These are phyloP conservation scores for Trachymyrmex cornetzi DNA, from an alignment of 1,140 invertebrate species.

Conservation along the genomic window DNA sequence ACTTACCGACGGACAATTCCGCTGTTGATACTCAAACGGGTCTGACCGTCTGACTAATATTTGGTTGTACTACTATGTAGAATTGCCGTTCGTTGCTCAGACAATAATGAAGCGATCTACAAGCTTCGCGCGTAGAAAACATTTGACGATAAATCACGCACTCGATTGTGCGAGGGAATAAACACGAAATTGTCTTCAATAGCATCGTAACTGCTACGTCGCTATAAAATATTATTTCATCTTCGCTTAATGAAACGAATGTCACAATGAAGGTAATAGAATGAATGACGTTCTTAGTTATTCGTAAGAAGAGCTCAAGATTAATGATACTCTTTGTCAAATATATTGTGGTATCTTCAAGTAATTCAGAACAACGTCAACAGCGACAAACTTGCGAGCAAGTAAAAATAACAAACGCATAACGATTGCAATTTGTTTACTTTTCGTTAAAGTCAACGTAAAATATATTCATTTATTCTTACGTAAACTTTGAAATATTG, in stretches of 20 bases:
- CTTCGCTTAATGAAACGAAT: background rate
- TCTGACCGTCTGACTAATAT: slow-evolving; percentile 22
- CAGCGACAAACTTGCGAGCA: background rate
- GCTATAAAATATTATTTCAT: background rate
- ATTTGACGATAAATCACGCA: background rate
- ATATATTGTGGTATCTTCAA: background rate
- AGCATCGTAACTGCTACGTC: background rate
- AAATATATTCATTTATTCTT: slow-evolving; percentile 20
- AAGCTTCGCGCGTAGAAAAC: background rate
- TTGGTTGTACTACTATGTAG: background rate
- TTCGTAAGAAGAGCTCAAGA: background rate
- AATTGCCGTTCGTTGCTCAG: background rate
- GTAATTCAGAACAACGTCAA: background rate
- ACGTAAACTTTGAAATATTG: slow-evolving; percentile 1
- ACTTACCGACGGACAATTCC: slow-evolving; percentile 28
- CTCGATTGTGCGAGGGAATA: background rate
- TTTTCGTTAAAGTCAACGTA: background rate
- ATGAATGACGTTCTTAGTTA: background rate
- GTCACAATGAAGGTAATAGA: background rate
- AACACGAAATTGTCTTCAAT: background rate
- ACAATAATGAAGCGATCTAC: slow-evolving; percentile 13
- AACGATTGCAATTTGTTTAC: background rate
- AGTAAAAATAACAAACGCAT: background rate
- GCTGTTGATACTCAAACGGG: background rate
- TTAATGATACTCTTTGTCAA: slow-evolving; percentile 26